These are phyloP conservation scores for Dioctria rufipes DNA, from an alignment of 2,888 invertebrate species.

Conservation along the genomic window DNA sequence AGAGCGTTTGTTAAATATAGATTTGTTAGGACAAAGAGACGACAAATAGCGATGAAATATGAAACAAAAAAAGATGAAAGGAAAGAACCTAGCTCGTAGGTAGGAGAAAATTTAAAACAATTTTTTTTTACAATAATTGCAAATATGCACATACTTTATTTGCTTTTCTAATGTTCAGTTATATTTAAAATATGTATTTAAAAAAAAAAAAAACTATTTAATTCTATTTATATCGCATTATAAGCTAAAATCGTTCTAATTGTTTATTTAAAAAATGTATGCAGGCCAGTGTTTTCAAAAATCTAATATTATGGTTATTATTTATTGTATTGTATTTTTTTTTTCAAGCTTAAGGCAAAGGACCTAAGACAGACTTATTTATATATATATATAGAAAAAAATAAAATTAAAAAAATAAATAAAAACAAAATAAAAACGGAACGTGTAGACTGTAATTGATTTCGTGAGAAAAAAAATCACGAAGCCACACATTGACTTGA, in stretches of 20 bases:
- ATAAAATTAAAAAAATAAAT: too few relatives aligned
- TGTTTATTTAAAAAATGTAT: slow-evolving; percentile 46
- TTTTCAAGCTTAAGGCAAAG: slow-evolving; percentile 6
- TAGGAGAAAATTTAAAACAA: slow-evolving; percentile 6
- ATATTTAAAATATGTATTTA: slow-evolving; percentile 39
- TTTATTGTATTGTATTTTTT: slow-evolving; percentile 26
- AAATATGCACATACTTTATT: background rate
- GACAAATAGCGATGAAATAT: background rate
- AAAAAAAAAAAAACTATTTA: slow-evolving; percentile 20
- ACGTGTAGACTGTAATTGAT: slow-evolving; percentile 33
- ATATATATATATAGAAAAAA: too few relatives aligned
- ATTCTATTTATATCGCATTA: slow-evolving; percentile 34
- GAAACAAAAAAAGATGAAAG: background rate
- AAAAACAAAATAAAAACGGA: slow-evolving; percentile 8
- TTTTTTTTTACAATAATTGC: background rate
- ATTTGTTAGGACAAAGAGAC: background rate
- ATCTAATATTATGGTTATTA: slow-evolving; percentile 39
- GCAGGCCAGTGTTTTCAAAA: slow-evolving; percentile 41
- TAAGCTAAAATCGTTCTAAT: background rate
- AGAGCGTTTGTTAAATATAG: too few relatives aligned
- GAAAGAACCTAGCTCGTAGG: background rate
- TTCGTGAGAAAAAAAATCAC: background rate
- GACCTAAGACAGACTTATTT: slow-evolving; percentile 12
- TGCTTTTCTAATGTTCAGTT: slow-evolving; percentile 24
- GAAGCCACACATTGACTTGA: slow-evolving; percentile 27